phyloP scores from a whole-genome alignment of 2,797 vertebrate species.

The Tragelaphus oryx region DNA sequence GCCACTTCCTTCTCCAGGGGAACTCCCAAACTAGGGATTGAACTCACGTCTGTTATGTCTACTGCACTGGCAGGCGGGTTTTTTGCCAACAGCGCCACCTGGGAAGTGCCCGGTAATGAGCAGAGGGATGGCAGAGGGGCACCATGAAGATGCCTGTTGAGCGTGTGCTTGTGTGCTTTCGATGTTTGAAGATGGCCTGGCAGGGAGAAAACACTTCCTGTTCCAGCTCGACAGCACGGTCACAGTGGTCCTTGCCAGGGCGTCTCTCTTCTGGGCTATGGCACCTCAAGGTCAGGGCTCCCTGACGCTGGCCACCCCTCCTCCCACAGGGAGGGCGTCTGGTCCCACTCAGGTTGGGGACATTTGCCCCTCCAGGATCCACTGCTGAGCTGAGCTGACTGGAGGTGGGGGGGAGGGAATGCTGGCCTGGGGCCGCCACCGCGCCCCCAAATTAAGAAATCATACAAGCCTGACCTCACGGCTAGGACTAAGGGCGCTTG shows the following conservation, averaged over 20 bases:
- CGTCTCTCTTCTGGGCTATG: neutral
- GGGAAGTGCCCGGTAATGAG: neutral
- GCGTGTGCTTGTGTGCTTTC: fast-evolving
- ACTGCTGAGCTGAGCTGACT: fast-evolving
- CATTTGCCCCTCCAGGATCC: neutral
- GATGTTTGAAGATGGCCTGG: fast-evolving
- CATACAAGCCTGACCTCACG: neutral
- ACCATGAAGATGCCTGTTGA: neutral
- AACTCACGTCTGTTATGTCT: neutral
- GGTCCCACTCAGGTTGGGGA: fast-evolving
- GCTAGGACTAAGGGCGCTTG: neutral
- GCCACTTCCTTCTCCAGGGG: neutral
- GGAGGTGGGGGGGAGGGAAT: fast-evolving
- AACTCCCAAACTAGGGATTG: neutral
- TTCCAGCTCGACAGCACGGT: fast-evolving
- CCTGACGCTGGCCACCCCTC: fast-evolving
- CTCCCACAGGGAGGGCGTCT: neutral
- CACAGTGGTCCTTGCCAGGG: fast-evolving
- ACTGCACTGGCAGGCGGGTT: neutral
- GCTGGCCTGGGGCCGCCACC: fast-evolving
- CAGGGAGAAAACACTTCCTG: neutral
- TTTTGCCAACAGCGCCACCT: neutral
- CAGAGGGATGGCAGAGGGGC: fast-evolving
- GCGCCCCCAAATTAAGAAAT: neutral
- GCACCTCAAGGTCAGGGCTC: neutral